phyloP scores from a whole-genome alignment of 2,888 invertebrate species.

The Lepidochrysops patricia region DNA sequence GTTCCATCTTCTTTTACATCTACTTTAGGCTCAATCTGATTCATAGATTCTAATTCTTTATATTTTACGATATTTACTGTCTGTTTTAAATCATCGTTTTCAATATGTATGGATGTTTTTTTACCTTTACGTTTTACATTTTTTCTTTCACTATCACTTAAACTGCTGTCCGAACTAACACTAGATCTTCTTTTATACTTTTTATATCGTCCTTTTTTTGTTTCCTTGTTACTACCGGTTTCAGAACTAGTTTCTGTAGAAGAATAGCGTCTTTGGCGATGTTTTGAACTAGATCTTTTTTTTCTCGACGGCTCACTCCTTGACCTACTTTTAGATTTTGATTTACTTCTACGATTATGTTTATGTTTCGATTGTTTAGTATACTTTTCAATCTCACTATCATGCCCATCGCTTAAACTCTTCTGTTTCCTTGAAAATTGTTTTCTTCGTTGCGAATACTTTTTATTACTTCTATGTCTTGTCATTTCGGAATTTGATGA shows the following conservation, averaged over 20 bases:
- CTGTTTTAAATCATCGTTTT: conserved; percentile 60
- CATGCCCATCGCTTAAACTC: conserved; percentile 70
- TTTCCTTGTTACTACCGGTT: conserved; percentile 47
- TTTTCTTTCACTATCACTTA: conserved; percentile 57
- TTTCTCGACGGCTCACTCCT: conserved; percentile 25
- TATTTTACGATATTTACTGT: conserved; percentile 65
- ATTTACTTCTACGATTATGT: conserved; percentile 37
- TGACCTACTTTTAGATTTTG: conserved; percentile 47
- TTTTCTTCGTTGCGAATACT: conserved; percentile 51
- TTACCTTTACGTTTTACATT: conserved; percentile 60
- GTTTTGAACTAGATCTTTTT: conserved; percentile 47
- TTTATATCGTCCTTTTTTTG: conserved; percentile 51
- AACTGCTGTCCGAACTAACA: conserved; percentile 57
- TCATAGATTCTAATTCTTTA: conserved; percentile 36
- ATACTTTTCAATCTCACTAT: conserved; percentile 51
- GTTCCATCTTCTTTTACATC: conserved; percentile 28
- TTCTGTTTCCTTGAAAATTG: conserved; percentile 49
- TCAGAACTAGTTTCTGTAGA: conserved; percentile 29
- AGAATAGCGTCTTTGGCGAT: conserved; percentile 38
- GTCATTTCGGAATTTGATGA: conserved; percentile 64
- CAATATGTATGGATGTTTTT: conserved; percentile 64
- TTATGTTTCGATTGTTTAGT: conserved; percentile 39
- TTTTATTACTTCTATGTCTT: conserved; percentile 39
- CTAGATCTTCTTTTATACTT: conserved; percentile 57
- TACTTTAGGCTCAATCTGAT: conserved; percentile 27